Conservation (phyloP, 2,888 invertebrate genomes). For the Auanema sp. region DNA sequence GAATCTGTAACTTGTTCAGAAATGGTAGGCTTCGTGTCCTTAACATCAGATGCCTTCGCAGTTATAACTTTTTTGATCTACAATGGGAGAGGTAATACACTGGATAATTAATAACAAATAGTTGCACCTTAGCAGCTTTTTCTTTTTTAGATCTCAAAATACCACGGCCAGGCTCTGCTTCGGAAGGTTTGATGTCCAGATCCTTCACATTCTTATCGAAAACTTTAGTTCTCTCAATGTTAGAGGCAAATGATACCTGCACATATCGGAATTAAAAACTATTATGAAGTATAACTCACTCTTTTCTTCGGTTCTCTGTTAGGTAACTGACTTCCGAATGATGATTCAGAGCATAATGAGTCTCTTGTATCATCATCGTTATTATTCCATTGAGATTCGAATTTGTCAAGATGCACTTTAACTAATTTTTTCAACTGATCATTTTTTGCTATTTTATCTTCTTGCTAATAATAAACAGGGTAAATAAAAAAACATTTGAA, state of each 20-base stretch:
- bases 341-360: constrained; percentile 38
- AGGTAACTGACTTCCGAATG: constrained; percentile 48
- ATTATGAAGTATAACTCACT: constrained; percentile 13
- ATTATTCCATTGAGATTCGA: constrained; percentile 25
- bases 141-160: constrained; percentile 33
- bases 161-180: constrained; percentile 44
- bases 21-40: background rate
- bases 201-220: constrained; percentile 39
- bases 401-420: constrained; percentile 32
- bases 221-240: constrained; percentile 36
- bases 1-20: background rate
- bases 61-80: too few relatives aligned
- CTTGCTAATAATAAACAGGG: constrained; percentile 22
- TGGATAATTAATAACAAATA: too few relatives aligned
- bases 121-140: constrained; percentile 17
- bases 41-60: too few relatives aligned
- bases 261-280: constrained; percentile 1
- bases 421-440: constrained; percentile 32
- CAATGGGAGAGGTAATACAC: too few relatives aligned
- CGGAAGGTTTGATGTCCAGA: constrained; percentile 34
- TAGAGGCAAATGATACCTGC: constrained; percentile 41
- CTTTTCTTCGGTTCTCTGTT: constrained; percentile 34
- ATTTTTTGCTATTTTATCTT: constrained; percentile 34
- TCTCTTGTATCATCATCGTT: constrained; percentile 40
- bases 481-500: background rate